Percentiles rank a stretch among this genome's conserved stretches.
Conservation (phyloP, 2,888 invertebrate species). For the Falcaria lacertinaria region DNA sequence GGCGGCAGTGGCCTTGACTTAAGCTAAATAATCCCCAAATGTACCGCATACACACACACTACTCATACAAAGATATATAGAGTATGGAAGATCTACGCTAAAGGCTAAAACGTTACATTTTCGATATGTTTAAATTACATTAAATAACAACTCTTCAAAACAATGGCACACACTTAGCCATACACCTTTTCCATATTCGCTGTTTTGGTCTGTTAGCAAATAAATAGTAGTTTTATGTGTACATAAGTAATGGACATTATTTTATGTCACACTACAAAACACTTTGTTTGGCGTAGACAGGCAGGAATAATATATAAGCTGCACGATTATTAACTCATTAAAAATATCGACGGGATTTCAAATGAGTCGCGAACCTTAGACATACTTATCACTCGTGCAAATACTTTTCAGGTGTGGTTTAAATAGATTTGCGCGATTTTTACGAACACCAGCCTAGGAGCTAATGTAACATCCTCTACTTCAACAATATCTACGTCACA, state of each 20-base stretch:
- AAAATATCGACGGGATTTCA: too few relatives aligned
- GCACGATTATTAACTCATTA: too few relatives aligned
- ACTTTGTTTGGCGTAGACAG: too few relatives aligned
- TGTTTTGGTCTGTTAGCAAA: constrained; percentile 44
- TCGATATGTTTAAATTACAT: constrained; percentile 75
- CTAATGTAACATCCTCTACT: constrained; percentile 65
- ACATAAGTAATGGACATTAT: constrained; percentile 5
- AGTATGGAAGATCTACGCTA: constrained; percentile 77
- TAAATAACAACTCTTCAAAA: constrained; percentile 61
- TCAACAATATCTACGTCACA: constrained; percentile 59
- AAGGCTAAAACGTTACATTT: constrained; percentile 73
- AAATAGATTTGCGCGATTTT: constrained; percentile 19
- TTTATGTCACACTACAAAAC: constrained; percentile 1
- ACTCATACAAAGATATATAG: constrained; percentile 43
- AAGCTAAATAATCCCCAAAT: constrained; percentile 29
- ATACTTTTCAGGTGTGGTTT: too few relatives aligned
- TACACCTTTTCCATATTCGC: constrained; percentile 27
- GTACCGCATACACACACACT: constrained; percentile 49
- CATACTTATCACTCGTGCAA: not conserved
- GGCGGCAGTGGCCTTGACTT: constrained; percentile 16
- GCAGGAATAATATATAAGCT: too few relatives aligned
- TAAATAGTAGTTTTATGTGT: constrained; percentile 19
- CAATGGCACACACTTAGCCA: constrained; percentile 71
- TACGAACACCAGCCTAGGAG: constrained; percentile 38
- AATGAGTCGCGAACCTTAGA: not conserved